Evolutionary conservation across 1,140 invertebrate species (phyloP), one percentile per base, ranked within the genome.

Genomic region (Brachionus calyciflorus): DNA sequence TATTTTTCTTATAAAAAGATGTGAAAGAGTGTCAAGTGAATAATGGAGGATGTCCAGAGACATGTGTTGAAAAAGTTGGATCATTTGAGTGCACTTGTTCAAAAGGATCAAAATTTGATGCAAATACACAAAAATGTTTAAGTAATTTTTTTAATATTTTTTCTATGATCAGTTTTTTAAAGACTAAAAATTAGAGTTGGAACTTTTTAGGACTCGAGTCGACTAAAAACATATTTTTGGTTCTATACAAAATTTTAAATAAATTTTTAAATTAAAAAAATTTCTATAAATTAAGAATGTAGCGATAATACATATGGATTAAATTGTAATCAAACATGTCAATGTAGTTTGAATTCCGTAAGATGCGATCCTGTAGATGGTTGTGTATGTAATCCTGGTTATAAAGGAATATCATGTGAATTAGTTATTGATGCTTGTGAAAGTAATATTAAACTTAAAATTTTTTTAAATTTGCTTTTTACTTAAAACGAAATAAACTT

Each of bases 321-420:
- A 19, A 30, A 48, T 70, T 70, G 65, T 37, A 49, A 28, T 49
- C 14, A n/a, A 51, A 70, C 12, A 51, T 70, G 65, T 37, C 46
- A 70, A 33, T 70, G 65, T 19, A 17, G 10, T 17, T 0, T 3
- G 12, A 70, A 70, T 24, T 26, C 40, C 3, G n/a, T 70, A 4
- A 37, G 44, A 26, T 70, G 65, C 24, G 40, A 46, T 24, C 65
- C 40, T 17, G 40, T 1, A 17, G 2, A 0, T 6, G 65, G 65
- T 30, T 70, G 65, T 12, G 19, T 70, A 9, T 70, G 65, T 24
- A 28, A 70, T n/a, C 9, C 4, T 1, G 65, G 65, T 28, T 70
- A 28, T 51, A 46, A 3, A 5, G 65, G 65, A 28, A 1, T 3
- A n/a, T 14, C n/a, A 10, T 70, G 65, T 26, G 5, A 41, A 19